phyloP scores from a whole-genome alignment of 2,888 invertebrate species.

The Lathronympha strigana region DNA sequence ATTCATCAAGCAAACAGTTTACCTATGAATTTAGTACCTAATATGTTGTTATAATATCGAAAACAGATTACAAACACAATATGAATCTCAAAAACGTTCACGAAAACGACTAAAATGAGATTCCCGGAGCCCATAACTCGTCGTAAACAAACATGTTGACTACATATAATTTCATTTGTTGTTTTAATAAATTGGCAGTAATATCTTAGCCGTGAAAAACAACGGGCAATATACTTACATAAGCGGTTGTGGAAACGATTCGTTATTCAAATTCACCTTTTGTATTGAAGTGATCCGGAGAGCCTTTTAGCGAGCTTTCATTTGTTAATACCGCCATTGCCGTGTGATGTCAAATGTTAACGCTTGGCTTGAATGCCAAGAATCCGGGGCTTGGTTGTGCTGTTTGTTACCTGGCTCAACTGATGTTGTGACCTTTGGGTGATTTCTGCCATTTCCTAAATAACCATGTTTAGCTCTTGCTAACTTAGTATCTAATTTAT shows the following conservation, averaged over 20 bases:
- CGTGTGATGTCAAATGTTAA: constrained; percentile 14
- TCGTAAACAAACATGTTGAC: constrained; percentile 39
- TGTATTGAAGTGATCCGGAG: constrained; percentile 27
- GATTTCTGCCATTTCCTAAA: too few species aligned
- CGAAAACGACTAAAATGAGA: constrained; percentile 8
- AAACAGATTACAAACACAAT: constrained; percentile 2
- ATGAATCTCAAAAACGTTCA: constrained; percentile 5
- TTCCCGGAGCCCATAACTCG: constrained; percentile 19
- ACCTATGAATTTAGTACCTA: too few species aligned
- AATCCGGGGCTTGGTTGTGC: neutral
- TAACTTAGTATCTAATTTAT: too few species aligned
- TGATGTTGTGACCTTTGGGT: neutral
- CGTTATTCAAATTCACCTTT: constrained; percentile 35
- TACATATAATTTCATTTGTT: constrained; percentile 31
- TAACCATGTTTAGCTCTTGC: too few species aligned
- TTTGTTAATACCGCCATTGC: constrained; percentile 21
- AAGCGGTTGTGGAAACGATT: constrained; percentile 26
- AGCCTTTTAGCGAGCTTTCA: constrained; percentile 13
- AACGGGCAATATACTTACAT: constrained; percentile 38
- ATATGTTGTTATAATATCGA: neutral
- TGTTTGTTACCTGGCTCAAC: neutral
- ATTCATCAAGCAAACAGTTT: too few species aligned
- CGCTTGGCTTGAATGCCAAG: neutral
- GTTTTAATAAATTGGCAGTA: constrained; percentile 42
- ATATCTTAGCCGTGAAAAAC: constrained; percentile 45